Evolutionary conservation across 2,888 invertebrate genomes (phyloP).

Genomic region (Onchidella celtica): DNA sequence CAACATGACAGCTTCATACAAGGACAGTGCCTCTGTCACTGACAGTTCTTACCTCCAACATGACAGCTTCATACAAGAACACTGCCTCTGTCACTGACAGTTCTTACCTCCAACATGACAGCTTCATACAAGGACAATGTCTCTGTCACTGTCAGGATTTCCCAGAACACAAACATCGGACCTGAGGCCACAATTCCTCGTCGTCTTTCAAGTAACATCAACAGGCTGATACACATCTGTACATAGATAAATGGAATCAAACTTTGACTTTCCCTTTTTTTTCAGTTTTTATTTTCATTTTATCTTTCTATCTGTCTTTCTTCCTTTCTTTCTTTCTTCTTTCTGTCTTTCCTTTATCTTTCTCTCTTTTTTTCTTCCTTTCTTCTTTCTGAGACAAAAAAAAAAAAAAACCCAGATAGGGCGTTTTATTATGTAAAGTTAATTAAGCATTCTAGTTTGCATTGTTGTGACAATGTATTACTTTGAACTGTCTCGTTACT

Average conservation of each 20-base stretch:
- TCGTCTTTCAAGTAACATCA: neutral
- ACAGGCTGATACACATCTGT: neutral
- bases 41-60: no score
- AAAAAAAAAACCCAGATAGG: no score
- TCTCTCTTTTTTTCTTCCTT: neutral
- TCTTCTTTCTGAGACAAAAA: no score
- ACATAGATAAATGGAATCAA: neutral
- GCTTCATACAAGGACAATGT: neutral
- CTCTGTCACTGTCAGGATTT: neutral
- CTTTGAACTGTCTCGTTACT: no score
- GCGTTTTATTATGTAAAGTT: no score
- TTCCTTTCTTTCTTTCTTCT: neutral
- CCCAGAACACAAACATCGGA: neutral
- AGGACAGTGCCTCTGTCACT: no score
- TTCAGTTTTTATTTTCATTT: neutral
- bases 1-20: no score
- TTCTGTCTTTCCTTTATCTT: neutral
- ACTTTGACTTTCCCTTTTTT: neutral
- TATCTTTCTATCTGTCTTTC: neutral
- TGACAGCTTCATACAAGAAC: neutral
- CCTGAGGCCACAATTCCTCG: neutral
- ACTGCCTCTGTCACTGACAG: neutral
- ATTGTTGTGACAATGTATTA: no score
- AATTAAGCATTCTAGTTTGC: no score
- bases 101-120: neutral